Base-by-base conservation (phyloP, 1,140 invertebrate genomes). In the Ceratosolen solmsi region DNA sequence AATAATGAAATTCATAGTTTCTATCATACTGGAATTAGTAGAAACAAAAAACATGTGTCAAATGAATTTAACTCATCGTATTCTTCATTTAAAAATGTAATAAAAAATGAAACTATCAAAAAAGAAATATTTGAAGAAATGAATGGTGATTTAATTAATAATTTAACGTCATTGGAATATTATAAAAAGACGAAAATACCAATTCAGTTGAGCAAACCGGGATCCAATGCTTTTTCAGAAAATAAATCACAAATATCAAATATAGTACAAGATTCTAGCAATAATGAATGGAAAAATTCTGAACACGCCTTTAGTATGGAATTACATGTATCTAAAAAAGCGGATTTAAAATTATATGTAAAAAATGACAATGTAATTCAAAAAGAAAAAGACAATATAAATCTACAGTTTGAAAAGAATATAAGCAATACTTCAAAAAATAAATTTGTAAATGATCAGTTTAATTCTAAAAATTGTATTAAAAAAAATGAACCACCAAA, bases 291-390 rank as follows among this genome's bases (percentile, higher is more conserved):
- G n/a, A n/a, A n/a, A n/a, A n/a, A n/a, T n/a, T n/a, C n/a, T n/a
- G n/a, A n/a, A n/a, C n/a, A n/a, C n/a, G n/a, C n/a, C n/a, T n/a
- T 90, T 85, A 86, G 85, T 38, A 90, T 87, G 85, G 79, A 72
- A 15, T 25, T 27, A 11, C 87, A 83, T 72, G 87, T 86, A 41
- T 65, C 81, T 20, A 82, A 81, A 72, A 30, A 51, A 27, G 2
- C 5, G n/a, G 84, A 78, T 65, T n/a, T n/a, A 76, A 75, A 77
- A 22, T 4, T 22, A 25, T 56, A 13, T 17, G 5, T 56, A 56
- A 41, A n/a, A 41, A 41, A 20, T 22, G 20, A 70, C 0, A 72
- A 46, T 13, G 22, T 0, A n/a, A 33, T 33, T 25, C 7, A 38
- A 60, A 51, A 60, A 7, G 3, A 41, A 58, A 33, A 38, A n/a